These are phyloP conservation scores for Bombylius discolor DNA, from an alignment of 2,888 invertebrate species.

Conservation along the genomic window DNA sequence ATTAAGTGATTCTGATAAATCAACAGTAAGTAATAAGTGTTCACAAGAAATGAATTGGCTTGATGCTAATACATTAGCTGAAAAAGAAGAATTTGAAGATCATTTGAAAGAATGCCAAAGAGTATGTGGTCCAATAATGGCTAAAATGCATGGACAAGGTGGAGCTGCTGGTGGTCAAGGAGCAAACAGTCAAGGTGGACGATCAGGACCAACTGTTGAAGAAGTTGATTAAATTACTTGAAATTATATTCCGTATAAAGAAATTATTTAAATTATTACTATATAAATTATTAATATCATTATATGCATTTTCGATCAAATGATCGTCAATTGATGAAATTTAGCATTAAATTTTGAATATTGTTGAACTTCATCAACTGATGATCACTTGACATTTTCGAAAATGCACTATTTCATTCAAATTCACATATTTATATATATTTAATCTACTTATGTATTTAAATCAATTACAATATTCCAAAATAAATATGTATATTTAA, in stretches of 20 bases:
- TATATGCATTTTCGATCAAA: no score
- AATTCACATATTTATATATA: no score
- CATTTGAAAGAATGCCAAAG: conserved; percentile 62
- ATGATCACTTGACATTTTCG: no score
- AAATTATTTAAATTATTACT: no score
- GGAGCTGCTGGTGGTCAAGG: conserved; percentile 46
- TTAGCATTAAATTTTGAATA: no score
- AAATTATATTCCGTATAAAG: neutral
- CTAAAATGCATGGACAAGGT: conserved; percentile 58
- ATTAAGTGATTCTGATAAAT: conserved; percentile 57
- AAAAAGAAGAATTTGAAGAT: conserved; percentile 63
- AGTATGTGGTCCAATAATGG: conserved; percentile 66
- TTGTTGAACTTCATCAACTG: no score
- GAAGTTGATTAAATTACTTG: conserved; percentile 47
- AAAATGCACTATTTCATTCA: no score
- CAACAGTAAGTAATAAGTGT: conserved; percentile 53
- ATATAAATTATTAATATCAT: no score
- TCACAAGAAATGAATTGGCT: conserved; percentile 63
- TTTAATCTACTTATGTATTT: no score
- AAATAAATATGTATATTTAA: no score
- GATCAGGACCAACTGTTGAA: conserved; percentile 51
- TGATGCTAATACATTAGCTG: conserved; percentile 64
- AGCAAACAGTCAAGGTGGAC: conserved; percentile 55
- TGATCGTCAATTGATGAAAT: no score
- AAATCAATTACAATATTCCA: no score